Conservation (phyloP, 2,113 vertebrate genomes). For the Sclerurus mexicanus region DNA sequence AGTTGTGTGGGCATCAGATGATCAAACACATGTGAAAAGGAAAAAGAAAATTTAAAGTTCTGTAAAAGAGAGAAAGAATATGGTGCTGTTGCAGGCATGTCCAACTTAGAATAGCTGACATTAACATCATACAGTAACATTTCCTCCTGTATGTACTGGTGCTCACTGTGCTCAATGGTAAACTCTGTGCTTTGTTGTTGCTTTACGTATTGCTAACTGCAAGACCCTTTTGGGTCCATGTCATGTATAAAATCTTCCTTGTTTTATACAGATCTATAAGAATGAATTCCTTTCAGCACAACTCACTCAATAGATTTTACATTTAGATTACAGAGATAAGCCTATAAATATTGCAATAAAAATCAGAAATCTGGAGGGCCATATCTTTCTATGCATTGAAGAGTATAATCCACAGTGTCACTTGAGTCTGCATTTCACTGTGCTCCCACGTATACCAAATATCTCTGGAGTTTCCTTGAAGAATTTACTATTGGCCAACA, state of each 20-base stretch:
- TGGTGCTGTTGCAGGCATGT: background rate
- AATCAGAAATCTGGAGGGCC: background rate
- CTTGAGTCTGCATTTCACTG: rapidly evolving
- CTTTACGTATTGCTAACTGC: background rate
- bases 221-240: background rate
- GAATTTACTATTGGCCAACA: background rate
- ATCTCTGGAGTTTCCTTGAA: background rate
- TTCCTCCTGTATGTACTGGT: background rate
- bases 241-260: background rate
- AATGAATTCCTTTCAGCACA: background rate
- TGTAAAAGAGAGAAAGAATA: background rate
- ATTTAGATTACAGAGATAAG: background rate
- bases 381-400: background rate
- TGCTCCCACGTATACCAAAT: background rate
- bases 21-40: background rate
- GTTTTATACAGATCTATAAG: background rate
- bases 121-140: background rate
- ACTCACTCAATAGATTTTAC: background rate
- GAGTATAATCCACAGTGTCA: background rate
- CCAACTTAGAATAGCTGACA: background rate
- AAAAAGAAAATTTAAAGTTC: background rate
- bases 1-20: background rate
- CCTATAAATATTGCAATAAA: background rate
- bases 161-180: background rate
- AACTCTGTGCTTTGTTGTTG: background rate